Evolutionary conservation across 1,140 invertebrate species (phyloP).

Genomic region (Drosophila nikananu): DNA sequence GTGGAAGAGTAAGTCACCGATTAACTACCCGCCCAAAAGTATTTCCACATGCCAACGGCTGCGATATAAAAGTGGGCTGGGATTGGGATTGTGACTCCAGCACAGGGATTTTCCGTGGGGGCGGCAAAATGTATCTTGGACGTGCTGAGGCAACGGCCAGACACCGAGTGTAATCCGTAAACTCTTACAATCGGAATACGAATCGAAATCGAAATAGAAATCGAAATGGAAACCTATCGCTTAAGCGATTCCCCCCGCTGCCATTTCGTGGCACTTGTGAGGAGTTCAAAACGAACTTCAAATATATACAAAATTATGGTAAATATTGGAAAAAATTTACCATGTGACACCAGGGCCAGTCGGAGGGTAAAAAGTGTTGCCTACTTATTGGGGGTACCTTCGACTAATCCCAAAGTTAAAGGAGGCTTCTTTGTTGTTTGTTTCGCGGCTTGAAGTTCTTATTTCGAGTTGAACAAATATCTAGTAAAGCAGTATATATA

Average conservation of each 20-base stretch:
- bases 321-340: background rate
- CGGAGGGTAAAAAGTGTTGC: background rate
- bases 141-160: slow-evolving; percentile 59
- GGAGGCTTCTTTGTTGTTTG: background rate
- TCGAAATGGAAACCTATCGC: slow-evolving; percentile 22
- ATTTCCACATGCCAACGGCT: slow-evolving; percentile 68
- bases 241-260: slow-evolving; percentile 7
- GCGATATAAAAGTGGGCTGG: slow-evolving; percentile 57
- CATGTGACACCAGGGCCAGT: background rate
- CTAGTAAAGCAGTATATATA: too few species aligned
- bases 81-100: background rate
- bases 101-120: slow-evolving; percentile 10
- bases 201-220: slow-evolving; percentile 27
- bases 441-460: background rate
- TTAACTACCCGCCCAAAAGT: slow-evolving; percentile 78
- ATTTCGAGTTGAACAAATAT: background rate
- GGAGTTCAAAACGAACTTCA: background rate
- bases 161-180: slow-evolving; percentile 48
- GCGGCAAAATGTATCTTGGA: slow-evolving; percentile 74
- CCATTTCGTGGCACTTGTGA: slow-evolving; percentile 9
- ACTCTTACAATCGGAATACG: slow-evolving; percentile 13
- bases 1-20: slow-evolving; percentile 58
- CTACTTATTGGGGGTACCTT: background rate
- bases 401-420: background rate
- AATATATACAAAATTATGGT: background rate